Base-by-base conservation (phyloP, 2,797 vertebrate species). In the Echiichthys vipera region DNA sequence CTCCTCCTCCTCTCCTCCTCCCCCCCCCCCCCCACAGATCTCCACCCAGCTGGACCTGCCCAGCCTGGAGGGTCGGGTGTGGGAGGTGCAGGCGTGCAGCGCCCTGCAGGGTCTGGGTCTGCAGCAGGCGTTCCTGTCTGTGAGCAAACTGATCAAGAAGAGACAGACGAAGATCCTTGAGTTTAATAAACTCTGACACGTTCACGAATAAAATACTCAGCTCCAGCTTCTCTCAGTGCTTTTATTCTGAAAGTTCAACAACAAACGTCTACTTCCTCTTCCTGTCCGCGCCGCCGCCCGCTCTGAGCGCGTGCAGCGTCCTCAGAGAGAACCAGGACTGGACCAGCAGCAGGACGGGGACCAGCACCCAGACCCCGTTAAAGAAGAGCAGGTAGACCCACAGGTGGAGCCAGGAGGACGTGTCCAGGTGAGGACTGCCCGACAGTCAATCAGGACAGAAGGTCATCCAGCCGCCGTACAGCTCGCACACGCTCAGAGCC, bases 1-100 rank as follows among this genome's bases (percentile, higher is more conserved):
- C 5, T 15, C n/a, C 6, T 29, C 20, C 29, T n/a, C 17, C 13
- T 18, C 25, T 15, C 5, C 3, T 27, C 6, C 15, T 40, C 13
- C n/a, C 2, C 24, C 3, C 36, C n/a, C 29, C 22, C 32, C 3
- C 2, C 29, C 15, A 6, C 71, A 91, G 91, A 92, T 97, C 64
- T 91, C 85, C 7, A 84, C 78, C 5, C 82, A 73, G 59, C 89
- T 98, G 71, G 87, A 58, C 3, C 68, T 87, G 15, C 77, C 74
- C 0, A 78, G 14, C 15, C 91, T 91, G 69, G 80, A 15, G 0
- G 80, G 88, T 32, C 87, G 62, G 27, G 9, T 17, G 5, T 98
- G 96, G 96, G 82, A 96, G 89, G 92, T 98, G 13, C 94, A 54
- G 67, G 94, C 93, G 0, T 97, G 96, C 85, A 97, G 96, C 0